Percentiles rank a stretch among this genome's conserved stretches.
Conservation (phyloP, 64 coral and sea anemone species). For the Montipora capricornis region DNA sequence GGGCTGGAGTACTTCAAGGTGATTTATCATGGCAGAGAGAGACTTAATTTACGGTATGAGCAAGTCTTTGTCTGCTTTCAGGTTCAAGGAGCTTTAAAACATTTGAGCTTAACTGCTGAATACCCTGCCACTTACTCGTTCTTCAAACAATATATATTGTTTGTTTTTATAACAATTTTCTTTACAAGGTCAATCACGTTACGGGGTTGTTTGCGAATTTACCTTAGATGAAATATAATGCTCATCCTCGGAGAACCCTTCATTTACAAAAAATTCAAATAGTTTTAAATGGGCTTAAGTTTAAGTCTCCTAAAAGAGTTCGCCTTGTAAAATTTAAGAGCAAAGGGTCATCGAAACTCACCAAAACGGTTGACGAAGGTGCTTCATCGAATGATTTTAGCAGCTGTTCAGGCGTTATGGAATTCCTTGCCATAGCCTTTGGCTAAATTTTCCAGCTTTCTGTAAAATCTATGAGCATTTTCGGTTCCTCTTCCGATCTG, state of each 20-base stretch:
- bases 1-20: too few species aligned
- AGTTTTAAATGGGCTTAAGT: too few species aligned
- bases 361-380: conserved; percentile 62
- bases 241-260: too few species aligned
- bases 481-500: conserved; percentile 3
- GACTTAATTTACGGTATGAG: background rate
- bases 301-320: background rate
- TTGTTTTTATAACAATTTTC: too few species aligned
- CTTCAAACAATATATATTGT: too few species aligned
- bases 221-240: too few species aligned
- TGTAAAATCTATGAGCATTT: background rate
- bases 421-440: conserved; percentile 74
- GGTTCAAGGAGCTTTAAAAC: background rate
- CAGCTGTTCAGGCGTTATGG: conserved; percentile 73
- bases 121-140: too few species aligned
- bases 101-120: background rate
- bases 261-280: too few species aligned
- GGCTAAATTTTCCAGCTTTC: background rate
- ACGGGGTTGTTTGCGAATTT: too few species aligned
- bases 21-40: background rate
- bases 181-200: too few species aligned
- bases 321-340: background rate
- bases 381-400: conserved; percentile 71
- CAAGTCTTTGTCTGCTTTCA: too few species aligned
- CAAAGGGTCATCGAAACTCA: conserved; percentile 42